A percentile compares a stretch with the other conserved stretches of the same genome.
phyloP scores from a whole-genome alignment of 2,888 invertebrate genomes.

The Strigamia maritima region DNA sequence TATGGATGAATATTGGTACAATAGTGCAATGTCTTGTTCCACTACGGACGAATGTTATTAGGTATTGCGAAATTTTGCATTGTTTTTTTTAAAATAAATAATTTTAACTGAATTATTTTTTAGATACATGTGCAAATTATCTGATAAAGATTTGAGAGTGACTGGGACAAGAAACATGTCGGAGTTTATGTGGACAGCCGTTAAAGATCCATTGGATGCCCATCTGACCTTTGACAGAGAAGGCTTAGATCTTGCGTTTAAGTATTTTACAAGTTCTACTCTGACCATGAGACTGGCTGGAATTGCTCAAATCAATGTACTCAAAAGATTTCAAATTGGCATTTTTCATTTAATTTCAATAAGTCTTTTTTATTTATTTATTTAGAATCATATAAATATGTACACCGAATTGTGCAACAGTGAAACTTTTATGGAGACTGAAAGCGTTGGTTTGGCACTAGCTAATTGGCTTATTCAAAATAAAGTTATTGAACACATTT shows the following conservation, averaged over 20 bases:
- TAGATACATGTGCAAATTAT: constrained; percentile 87
- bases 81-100: neutral
- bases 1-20: constrained; percentile 89
- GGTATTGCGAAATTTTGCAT: constrained; percentile 45
- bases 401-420: constrained; percentile 88
- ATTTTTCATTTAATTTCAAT: neutral
- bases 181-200: constrained; percentile 93
- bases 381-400: constrained; percentile 71
- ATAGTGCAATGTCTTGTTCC: constrained; percentile 85
- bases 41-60: constrained; percentile 75
- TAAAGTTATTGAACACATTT: constrained; percentile 87
- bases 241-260: constrained; percentile 87
- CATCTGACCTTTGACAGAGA: constrained; percentile 83
- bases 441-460: constrained; percentile 75
- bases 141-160: constrained; percentile 83
- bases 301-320: constrained; percentile 80
- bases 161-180: constrained; percentile 90
- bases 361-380: neutral
- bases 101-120: neutral
- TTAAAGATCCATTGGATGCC: constrained; percentile 84
- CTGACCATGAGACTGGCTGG: constrained; percentile 90
- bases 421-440: constrained; percentile 79
- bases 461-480: constrained; percentile 85
- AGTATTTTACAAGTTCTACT: constrained; percentile 92
- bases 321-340: too few species aligned